Evolutionary conservation across 2,797 vertebrate genomes (phyloP).

Genomic region (Oreochromis mossambicus): DNA sequence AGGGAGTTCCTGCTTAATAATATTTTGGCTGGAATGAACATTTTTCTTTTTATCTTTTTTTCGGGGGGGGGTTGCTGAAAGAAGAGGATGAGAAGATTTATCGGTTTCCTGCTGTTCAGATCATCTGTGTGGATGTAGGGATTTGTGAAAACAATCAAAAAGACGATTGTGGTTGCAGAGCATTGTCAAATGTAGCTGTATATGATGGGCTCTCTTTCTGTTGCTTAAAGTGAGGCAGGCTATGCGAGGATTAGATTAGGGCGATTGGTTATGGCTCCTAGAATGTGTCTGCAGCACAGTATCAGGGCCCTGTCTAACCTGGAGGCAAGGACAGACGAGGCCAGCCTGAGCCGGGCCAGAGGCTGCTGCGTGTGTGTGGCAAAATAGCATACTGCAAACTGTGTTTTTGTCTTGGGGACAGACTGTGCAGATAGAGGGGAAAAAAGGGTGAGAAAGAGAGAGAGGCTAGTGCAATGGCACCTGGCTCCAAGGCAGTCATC

Average conservation of each 20-base stretch:
- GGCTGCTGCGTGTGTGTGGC: not conserved
- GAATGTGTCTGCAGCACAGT: not conserved
- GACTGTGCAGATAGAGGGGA: constrained; percentile 6
- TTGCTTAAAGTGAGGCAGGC: not conserved
- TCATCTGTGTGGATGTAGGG: not conserved
- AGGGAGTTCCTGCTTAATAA: not conserved
- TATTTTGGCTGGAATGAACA: not conserved
- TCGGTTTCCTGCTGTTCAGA: not conserved
- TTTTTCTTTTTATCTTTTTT: not conserved
- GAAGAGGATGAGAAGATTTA: not conserved
- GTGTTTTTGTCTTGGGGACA: constrained; percentile 28
- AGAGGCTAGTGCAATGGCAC: constrained; percentile 29
- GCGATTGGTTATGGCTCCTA: constrained; percentile 28
- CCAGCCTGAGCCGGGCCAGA: not conserved
- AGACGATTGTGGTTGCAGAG: not conserved
- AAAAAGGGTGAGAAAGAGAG: not conserved
- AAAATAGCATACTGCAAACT: not conserved
- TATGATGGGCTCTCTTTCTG: not conserved
- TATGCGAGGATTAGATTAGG: constrained; percentile 22
- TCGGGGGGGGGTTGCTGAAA: not conserved
- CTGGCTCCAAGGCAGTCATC: constrained; percentile 61
- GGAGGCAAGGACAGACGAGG: constrained; percentile 16
- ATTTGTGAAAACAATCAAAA: not conserved
- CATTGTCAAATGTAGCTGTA: not conserved
- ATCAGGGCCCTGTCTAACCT: constrained; percentile 3